Conservation (phyloP, 2,888 invertebrate genomes). For the Andrena bucephala region DNA sequence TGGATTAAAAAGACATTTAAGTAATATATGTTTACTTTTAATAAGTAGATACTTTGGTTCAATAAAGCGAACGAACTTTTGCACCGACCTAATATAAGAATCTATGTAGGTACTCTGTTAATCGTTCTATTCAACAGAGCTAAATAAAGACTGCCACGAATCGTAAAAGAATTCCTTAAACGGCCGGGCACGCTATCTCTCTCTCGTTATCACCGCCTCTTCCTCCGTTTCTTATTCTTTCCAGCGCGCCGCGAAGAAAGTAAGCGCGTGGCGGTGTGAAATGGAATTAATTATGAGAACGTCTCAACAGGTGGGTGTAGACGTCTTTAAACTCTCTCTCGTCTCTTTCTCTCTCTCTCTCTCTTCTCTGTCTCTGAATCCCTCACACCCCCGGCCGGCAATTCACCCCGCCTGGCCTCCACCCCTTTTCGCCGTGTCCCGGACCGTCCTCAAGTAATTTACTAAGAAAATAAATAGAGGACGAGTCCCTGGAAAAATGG, state of each 20-base stretch:
- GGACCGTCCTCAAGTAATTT: constrained; percentile 82
- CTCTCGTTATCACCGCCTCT: constrained; percentile 23
- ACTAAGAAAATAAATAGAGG: constrained; percentile 84
- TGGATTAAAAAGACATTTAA: too few species aligned
- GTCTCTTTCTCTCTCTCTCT: constrained; percentile 45
- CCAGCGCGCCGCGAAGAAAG: constrained; percentile 67
- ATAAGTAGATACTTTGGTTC: too few species aligned
- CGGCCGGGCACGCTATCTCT: constrained; percentile 32
- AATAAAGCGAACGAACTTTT: too few species aligned
- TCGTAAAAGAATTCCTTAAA: constrained; percentile 36
- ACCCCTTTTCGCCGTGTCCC: constrained; percentile 78
- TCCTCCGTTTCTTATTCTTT: constrained; percentile 48
- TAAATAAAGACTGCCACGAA: background rate
- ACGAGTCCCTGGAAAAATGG: constrained; percentile 76
- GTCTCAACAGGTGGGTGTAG: constrained; percentile 84
- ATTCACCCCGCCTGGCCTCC: constrained; percentile 65
- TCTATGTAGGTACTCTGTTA: background rate
- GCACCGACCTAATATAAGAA: background rate
- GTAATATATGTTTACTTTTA: too few species aligned
- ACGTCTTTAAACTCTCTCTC: constrained; percentile 79
- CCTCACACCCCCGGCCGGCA: constrained; percentile 51
- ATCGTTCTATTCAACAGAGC: background rate
- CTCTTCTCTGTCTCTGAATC: constrained; percentile 47
- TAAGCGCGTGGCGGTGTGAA: constrained; percentile 81
- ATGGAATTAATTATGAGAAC: constrained; percentile 84